Evolutionary conservation across 2,888 invertebrate species (phyloP).

Genomic region (Plagodis dolabraria): DNA sequence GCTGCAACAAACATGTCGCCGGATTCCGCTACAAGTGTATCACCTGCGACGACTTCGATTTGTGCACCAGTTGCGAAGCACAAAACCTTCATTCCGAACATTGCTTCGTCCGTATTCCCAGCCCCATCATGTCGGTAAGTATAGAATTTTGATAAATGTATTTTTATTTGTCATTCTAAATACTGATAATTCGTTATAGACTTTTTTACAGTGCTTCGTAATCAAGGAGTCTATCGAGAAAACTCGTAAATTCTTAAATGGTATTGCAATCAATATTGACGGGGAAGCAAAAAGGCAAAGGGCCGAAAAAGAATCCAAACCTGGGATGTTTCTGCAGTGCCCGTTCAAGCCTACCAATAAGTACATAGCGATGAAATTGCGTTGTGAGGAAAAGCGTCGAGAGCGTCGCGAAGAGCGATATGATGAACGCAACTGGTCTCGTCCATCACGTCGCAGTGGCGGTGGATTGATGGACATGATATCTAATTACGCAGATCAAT

Average conservation of each 20-base stretch:
- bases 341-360: constrained; percentile 4
- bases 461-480: constrained; percentile 79
- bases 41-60: constrained; percentile 91
- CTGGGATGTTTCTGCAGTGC: background rate
- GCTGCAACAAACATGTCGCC: constrained; percentile 86
- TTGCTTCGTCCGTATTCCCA: constrained; percentile 90
- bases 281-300: constrained; percentile 56
- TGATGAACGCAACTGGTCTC: constrained; percentile 45
- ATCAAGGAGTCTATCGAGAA: constrained; percentile 69
- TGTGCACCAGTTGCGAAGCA: constrained; percentile 91
- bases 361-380: constrained; percentile 23
- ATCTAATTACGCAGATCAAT: constrained; percentile 80
- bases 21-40: constrained; percentile 95
- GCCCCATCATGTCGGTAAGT: constrained; percentile 66
- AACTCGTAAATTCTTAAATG: constrained; percentile 69
- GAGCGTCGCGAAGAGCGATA: constrained; percentile 40
- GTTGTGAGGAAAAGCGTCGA: constrained; percentile 49
- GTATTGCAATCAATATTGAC: constrained; percentile 47
- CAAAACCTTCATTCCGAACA: constrained; percentile 89
- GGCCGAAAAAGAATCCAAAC: constrained; percentile 41
- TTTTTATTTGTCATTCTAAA: no score
- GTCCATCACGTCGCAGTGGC: constrained; percentile 29
- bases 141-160: no score
- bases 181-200: no score
- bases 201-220: constrained; percentile 52